Evolutionary conservation across 1,140 invertebrate species (phyloP), one percentile per base, ranked within the genome.

Genomic region (Lerema accius): DNA sequence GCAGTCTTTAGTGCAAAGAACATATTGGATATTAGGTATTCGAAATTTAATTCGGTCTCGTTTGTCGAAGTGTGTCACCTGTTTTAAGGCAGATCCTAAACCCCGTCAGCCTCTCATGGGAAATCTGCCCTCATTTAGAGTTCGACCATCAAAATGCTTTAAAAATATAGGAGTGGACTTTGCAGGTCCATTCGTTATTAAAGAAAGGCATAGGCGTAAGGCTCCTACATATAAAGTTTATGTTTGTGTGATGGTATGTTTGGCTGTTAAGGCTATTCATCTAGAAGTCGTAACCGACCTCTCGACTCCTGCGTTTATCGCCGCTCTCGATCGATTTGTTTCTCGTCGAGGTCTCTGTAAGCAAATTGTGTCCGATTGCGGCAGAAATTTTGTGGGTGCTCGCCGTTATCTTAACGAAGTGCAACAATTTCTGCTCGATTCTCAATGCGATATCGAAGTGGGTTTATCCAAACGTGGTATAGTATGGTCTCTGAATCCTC

Each of bases 401-500:
- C 40, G 42, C 15, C 53, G 53, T 3, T 13, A 56, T 28, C 19
- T 56, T 42, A 16, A 11, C 19, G 53, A 56, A 43, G 26, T 28
- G 7, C 10, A 23, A 6, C 4, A 42, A 4, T 17, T 23, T 9
- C 39, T 56, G 6, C 16, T 5, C 7, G 23, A 19, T 3, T 9
- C 11, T 10, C 14, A 42, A 9, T 11, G 16, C 10, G 53, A 56
- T n/a, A 26, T 56, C 6, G 13, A 17, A 3, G 53, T 23, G 6
- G 39, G 17, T 4, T 37, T 56, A 42, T 10, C 16, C 10, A 56
- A 10, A 4, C 53, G 53, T 14, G n/a, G 39, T 10, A 58, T 58
- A 26, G 43, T 10, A 6, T 58, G 78, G 71, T 23, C 78, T 17
- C 82, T 84, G 39, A 83, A 72, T 19, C 80, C 79, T 15, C 82